Conservation (phyloP, 2,888 invertebrate species). For the Venusia cambrica region DNA sequence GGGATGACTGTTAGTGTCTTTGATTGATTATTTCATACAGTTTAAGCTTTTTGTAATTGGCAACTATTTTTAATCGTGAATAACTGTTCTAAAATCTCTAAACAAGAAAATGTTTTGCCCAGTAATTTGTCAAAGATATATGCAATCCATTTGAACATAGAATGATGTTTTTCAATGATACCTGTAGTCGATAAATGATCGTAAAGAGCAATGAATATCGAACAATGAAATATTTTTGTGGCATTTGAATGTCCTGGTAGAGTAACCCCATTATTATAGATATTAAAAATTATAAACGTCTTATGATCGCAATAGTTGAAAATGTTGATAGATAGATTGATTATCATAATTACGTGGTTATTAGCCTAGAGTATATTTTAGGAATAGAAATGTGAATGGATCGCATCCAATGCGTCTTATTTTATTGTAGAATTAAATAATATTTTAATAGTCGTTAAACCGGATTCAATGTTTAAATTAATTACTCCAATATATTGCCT, state of each 20-base stretch:
- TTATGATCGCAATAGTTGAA: constrained; percentile 62
- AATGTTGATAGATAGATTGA: constrained; percentile 57
- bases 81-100: too few relatives aligned
- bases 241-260: constrained; percentile 24
- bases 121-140: constrained; percentile 10
- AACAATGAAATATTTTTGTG: constrained; percentile 31
- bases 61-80: too few relatives aligned
- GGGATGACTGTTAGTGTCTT: constrained; percentile 11
- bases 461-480: constrained; percentile 63
- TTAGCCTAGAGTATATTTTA: constrained; percentile 54
- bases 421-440: constrained; percentile 43
- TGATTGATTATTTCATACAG: constrained; percentile 28
- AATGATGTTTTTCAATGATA: constrained; percentile 18
- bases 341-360: constrained; percentile 68
- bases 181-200: constrained; percentile 15
- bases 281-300: constrained; percentile 44
- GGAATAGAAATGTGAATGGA: constrained; percentile 33
- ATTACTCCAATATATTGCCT: constrained; percentile 75
- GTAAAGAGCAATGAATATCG: constrained; percentile 29
- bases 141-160: constrained; percentile 6
- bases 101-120: too few relatives aligned
- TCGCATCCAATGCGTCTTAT: constrained; percentile 64
- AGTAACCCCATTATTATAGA: constrained; percentile 39
- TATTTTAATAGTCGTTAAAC: constrained; percentile 59
- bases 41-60: too few relatives aligned